Percentiles rank a stretch among this genome's conserved stretches.
phyloP scores from a whole-genome alignment of 2,797 vertebrate species.

The Ceyx erithaca region DNA sequence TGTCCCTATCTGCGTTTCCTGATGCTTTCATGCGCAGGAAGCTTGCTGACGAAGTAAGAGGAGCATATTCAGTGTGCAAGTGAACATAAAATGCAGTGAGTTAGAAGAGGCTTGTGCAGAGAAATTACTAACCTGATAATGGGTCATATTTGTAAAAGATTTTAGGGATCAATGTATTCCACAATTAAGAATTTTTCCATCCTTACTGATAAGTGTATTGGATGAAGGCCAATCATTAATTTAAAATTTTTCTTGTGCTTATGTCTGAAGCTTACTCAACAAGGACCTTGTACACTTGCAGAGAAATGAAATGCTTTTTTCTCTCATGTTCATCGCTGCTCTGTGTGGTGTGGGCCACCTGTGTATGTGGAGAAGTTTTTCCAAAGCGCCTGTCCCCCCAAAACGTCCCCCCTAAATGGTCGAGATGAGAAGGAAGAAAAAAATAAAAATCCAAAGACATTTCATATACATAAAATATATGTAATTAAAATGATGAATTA shows the following conservation, averaged over 20 bases:
- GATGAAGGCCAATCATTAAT: constrained; percentile 27
- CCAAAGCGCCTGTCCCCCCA: background rate
- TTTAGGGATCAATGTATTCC: constrained; percentile 22
- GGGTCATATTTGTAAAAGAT: constrained; percentile 60
- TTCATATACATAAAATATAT: constrained; percentile 82
- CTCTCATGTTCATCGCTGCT: background rate
- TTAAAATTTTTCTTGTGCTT: constrained; percentile 52
- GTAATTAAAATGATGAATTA: constrained; percentile 88
- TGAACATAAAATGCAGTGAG: background rate
- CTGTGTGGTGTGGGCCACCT: background rate
- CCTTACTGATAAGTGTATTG: background rate
- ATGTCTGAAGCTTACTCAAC: constrained; percentile 50
- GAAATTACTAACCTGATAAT: constrained; percentile 44
- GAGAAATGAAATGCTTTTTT: constrained; percentile 38
- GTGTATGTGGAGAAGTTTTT: constrained; percentile 5
- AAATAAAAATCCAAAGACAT: constrained; percentile 66
- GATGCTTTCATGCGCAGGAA: background rate
- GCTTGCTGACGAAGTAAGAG: background rate
- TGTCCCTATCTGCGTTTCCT: background rate
- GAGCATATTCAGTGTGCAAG: constrained; percentile 1
- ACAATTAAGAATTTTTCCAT: constrained; percentile 12
- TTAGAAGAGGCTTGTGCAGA: constrained; percentile 46
- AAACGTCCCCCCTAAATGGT: constrained; percentile 59
- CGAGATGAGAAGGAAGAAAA: background rate
- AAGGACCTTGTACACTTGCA: background rate